These are phyloP conservation scores for Tetragonisca angustula DNA, from an alignment of 2,888 invertebrate species.

Conservation along the genomic window DNA sequence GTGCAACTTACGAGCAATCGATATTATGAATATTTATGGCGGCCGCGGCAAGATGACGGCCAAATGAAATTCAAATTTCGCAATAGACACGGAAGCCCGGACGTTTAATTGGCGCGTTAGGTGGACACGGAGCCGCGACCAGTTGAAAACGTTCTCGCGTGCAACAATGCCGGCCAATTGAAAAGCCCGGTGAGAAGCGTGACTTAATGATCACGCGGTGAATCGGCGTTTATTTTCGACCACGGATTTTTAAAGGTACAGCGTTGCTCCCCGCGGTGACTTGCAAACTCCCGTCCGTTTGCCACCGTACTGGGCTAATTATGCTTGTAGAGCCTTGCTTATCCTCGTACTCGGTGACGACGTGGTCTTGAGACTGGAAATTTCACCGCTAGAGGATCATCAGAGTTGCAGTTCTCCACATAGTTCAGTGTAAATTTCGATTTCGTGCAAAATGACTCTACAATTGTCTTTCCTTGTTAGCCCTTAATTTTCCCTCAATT, in stretches of 20 bases:
- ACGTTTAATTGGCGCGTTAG: conserved; percentile 18
- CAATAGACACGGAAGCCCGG: conserved; percentile 11
- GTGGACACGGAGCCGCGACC: conserved; percentile 8
- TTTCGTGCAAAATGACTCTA: too few relatives aligned
- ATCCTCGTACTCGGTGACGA: background rate
- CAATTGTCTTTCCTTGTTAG: too few relatives aligned
- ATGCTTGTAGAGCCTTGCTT: background rate
- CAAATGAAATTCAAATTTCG: conserved; percentile 35
- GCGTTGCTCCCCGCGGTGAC: background rate
- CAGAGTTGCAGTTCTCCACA: too few relatives aligned
- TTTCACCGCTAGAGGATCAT: too few relatives aligned
- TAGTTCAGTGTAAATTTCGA: too few relatives aligned
- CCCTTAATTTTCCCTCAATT: too few relatives aligned
- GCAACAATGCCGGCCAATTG: conserved; percentile 9
- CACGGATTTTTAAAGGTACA: background rate
- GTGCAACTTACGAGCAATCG: background rate
- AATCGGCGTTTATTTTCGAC: conserved; percentile 7
- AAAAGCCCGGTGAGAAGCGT: background rate
- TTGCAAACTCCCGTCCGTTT: background rate
- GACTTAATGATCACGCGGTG: conserved; percentile 12
- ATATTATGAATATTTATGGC: conserved; percentile 11
- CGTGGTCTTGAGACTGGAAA: too few relatives aligned
- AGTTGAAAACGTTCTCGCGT: conserved; percentile 4
- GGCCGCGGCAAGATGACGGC: background rate
- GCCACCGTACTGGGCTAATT: background rate